Evolutionary conservation across 2,113 vertebrate genomes (phyloP), one percentile per base, ranked within the genome.

Genomic region (Probosciger aterrimus): DNA sequence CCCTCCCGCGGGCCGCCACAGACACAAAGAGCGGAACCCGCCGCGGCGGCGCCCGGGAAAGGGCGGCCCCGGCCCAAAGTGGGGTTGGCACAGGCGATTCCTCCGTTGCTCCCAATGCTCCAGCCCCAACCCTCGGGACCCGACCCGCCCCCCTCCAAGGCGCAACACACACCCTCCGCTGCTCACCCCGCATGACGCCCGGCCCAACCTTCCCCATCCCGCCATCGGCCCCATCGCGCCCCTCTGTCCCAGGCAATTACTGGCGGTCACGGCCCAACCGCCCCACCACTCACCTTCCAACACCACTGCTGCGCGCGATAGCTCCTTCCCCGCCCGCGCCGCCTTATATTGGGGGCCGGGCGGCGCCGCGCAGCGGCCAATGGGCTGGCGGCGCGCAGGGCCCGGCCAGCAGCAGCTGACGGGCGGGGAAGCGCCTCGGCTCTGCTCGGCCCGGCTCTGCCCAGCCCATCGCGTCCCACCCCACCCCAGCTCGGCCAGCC

Each of bases 341-440:
- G 70, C 86, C 76, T 82, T 82, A 64, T 76, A 90, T 3, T 14
- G 46, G 67, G 69, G 57, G 30, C 15, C 31, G 92, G 93, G 86
- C 95, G 76, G 89, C n/a, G 78, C 81, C 81, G 82, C 68, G 89
- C 71, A 67, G 95, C 25, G 62, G 91, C 94, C 80, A 76, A 82
- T 46, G 18, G 14, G 27, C 55, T 64, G 84, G 80, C n/a, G 14
- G 83, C 44, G 55, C 13, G 23, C 55, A 20, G 19, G 50, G 92
- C 91, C 92, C 50, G 9, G 57, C 67, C 86, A 44, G 88, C 88
- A 44, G 39, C 80, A 52, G 90, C 92, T 63, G 37, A 3, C 4
- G 76, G 80, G 82, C 31, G 82, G 71, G 14, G 60, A 7, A 18
- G 83, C 12, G 24, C 30, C 33, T 5, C 8, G 3, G 22, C 46